These are phyloP conservation scores for Pararge aegeria DNA, from an alignment of 1,140 invertebrate species.

Conservation along the genomic window DNA sequence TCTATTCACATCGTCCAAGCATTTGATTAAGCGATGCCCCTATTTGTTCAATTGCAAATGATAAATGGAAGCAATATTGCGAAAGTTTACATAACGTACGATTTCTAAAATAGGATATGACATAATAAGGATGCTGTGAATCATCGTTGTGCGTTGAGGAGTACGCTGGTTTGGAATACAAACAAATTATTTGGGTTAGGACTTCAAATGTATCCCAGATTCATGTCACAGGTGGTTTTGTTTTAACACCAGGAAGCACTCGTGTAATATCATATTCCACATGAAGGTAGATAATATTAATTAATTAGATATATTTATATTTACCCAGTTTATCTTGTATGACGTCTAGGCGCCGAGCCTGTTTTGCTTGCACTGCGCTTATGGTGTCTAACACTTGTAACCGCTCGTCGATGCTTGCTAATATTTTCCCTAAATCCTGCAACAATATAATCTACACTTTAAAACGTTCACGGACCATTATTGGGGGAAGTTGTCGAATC, in stretches of 20 bases:
- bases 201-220: constrained; percentile 20
- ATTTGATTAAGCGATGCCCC: constrained; percentile 60
- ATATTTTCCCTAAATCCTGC: constrained; percentile 69
- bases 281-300: no score
- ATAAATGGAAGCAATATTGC: constrained; percentile 52
- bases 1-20: constrained; percentile 42
- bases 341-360: constrained; percentile 77
- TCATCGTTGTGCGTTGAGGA: constrained; percentile 41
- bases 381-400: constrained; percentile 79
- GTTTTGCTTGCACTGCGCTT: constrained; percentile 74
- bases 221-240: constrained; percentile 5
- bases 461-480: no score
- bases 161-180: constrained; percentile 32
- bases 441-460: constrained; percentile 34
- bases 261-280: no score
- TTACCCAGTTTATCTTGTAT: constrained; percentile 81
- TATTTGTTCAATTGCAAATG: constrained; percentile 61
- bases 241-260: not conserved
- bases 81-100: constrained; percentile 56
- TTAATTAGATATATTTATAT: no score
- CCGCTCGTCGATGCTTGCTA: constrained; percentile 80
- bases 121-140: constrained; percentile 56
- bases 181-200: constrained; percentile 37
- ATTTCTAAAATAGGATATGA: constrained; percentile 74
- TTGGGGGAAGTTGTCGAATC: no score